These are phyloP conservation scores for Caenorhabditis sulstoni DNA, from an alignment of 2,888 invertebrate species.

Conservation along the genomic window DNA sequence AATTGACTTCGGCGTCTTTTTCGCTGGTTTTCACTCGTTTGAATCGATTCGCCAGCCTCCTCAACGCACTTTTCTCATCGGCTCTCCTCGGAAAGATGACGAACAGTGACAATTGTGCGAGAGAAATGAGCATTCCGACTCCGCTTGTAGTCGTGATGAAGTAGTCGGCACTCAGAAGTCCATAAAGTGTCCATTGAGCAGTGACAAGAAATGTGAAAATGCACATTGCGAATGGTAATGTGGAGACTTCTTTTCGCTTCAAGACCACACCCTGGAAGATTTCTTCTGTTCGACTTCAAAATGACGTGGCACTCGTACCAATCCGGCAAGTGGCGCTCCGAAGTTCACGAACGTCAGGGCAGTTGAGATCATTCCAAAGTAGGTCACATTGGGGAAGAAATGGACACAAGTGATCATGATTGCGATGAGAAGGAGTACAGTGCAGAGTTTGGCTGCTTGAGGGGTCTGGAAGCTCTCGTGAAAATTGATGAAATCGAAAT, in stretches of 20 bases:
- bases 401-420: not conserved
- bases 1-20: too few relatives aligned
- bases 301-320: conserved; percentile 83
- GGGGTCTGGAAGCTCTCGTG: not conserved
- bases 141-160: conserved; percentile 87
- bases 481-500: too few relatives aligned
- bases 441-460: not conserved
- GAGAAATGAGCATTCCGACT: conserved; percentile 87
- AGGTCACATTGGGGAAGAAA: conserved; percentile 81
- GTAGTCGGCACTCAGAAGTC: conserved; percentile 86
- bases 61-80: conserved; percentile 5
- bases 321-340: conserved; percentile 88
- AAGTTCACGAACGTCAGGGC: conserved; percentile 88
- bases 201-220: conserved; percentile 89
- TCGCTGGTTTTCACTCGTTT: not conserved
- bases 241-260: conserved; percentile 88
- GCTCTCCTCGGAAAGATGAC: conserved; percentile 84
- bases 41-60: not conserved
- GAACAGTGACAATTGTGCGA: conserved; percentile 88
- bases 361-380: conserved; percentile 85
- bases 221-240: conserved; percentile 91
- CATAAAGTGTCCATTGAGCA: conserved; percentile 88
- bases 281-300: not conserved
- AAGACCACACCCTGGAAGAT: conserved; percentile 86
- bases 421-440: not conserved